Evolutionary conservation across 2,797 vertebrate species (phyloP), one percentile per base, ranked within the genome.

Genomic region (Hapalemur alaotrensis): DNA sequence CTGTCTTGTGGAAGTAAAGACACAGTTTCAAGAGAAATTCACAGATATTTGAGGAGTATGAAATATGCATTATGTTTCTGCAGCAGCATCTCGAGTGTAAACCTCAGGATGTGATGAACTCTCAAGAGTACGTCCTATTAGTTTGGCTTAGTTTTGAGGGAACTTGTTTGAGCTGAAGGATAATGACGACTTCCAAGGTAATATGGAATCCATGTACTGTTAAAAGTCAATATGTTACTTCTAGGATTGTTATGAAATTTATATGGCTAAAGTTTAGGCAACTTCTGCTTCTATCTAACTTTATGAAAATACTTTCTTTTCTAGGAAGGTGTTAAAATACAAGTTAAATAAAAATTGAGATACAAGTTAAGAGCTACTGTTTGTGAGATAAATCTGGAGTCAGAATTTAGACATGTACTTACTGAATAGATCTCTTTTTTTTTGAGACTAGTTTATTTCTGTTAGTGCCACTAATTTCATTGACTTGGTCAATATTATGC

Each of bases 1-100:
- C 50, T 63, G n/a, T 61, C 88, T 91, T 91, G 35, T 90, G 89
- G 43, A 94, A 96, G 92, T 79, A 80, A 95, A 95, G 41, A 57
- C n/a, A n/a, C 15, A 69, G 13, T 93, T 93, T 95, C 79, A 76
- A 72, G 73, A 41, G 43, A 92, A 73, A 76, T 82, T 93, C 63
- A 73, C 41, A 84, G 76, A 81, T 82, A 75, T 78, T 79, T 87
- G 35, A 75, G 82, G 15, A 41, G 12, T 65, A 65, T 95, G 75
- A 90, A 89, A 86, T 97, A 90, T 94, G 38, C 46, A 89, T 87
- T 63, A 81, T 1, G 10, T 79, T 79, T 57, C 46, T 90, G 25
- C 38, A 88, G 9, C 57, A 88, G 59, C 35, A 43, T 96, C 93
- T 94, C 57, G 87, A 87, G 82, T 70, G 70, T 46, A 79, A 69